Base-by-base conservation (phyloP, 1,140 invertebrate genomes). In the Brachionus manjavacas region DNA sequence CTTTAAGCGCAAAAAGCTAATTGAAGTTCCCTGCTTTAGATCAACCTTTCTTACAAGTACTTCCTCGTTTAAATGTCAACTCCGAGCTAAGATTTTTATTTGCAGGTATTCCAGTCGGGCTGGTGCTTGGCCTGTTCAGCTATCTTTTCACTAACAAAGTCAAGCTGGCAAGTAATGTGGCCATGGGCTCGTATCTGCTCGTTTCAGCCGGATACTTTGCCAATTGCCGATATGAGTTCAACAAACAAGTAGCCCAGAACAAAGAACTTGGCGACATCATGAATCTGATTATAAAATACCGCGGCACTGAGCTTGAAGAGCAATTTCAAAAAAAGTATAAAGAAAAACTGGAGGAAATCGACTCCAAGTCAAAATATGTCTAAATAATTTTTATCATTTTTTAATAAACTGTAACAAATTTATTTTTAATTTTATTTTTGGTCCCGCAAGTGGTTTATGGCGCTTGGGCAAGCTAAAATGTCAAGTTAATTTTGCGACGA, bases 261-360 rank as follows among this genome's bases (percentile, higher is more conserved):
- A 81, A 81, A 81, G 79, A 81, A 68, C 39, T 81, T 14, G 79
- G 79, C 8, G 79, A 81, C 1, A 81, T 81, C 3, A 81, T 81
- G 79, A 81, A 81, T 43, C 35, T 81, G 41, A 81, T 81, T 11
- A 81, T 81, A 4, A 81, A 81, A 39, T 81, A 81, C 60, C 79
- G 79, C 4, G 79, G 79, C 2, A 81, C 79, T 43, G 79, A 81
- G n/a, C 41, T 81, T 20, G 79, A 81, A 25, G 52, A 60, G 43
- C 79, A 81, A 68, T 81, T 81, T 68, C 49, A 81, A 43, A 60
- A 64, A 43, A 81, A 81, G 35, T 81, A 81, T 14, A 81, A 81
- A 46, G 79, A 81, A 81, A 81, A 81, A 68, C 41, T 81, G 20
- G 52, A 64, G 12, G 79, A 81, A 68, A 41, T 81, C 7, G 79